Percentiles rank a stretch among this genome's conserved stretches.
Conservation (phyloP, 1,140 invertebrate species). For the Berghia stephanieae region DNA sequence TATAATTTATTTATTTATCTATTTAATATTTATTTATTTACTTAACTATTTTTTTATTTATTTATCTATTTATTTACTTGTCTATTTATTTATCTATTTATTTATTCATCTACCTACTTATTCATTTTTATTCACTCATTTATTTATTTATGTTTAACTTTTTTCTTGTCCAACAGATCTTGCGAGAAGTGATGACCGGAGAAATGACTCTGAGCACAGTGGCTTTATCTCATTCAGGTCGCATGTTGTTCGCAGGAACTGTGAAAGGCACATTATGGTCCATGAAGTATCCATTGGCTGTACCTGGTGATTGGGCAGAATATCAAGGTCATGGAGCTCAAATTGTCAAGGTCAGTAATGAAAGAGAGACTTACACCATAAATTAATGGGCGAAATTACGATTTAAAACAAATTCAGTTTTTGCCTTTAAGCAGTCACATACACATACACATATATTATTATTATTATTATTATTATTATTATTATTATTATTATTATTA, state of each 20-base stretch:
- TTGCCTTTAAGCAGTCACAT: not conserved
- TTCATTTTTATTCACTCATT: not conserved
- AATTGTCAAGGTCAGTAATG: slow-evolving; percentile 69
- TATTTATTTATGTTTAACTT: not conserved
- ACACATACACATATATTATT: not conserved
- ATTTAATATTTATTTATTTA: too few relatives aligned
- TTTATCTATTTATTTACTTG: not conserved
- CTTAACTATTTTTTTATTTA: not conserved
- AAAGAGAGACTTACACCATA: too few relatives aligned
- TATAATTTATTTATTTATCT: too few relatives aligned
- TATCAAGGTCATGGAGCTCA: slow-evolving; percentile 77
- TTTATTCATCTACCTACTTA: not conserved
- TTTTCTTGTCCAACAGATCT: slow-evolving; percentile 54
- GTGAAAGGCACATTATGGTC: slow-evolving; percentile 79
- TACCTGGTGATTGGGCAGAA: slow-evolving; percentile 77
- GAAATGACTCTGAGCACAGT: slow-evolving; percentile 71
- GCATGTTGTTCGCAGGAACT: slow-evolving; percentile 80
- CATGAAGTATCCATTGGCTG: slow-evolving; percentile 79
- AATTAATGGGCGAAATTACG: too few relatives aligned
- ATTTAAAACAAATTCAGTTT: too few relatives aligned
- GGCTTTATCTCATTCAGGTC: slow-evolving; percentile 77
- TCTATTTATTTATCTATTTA: not conserved
- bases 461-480: not conserved
- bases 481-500: too few relatives aligned
- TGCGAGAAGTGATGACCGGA: slow-evolving; percentile 64